phyloP scores from a whole-genome alignment of 2,113 vertebrate species.

The Clinocottus analis region DNA sequence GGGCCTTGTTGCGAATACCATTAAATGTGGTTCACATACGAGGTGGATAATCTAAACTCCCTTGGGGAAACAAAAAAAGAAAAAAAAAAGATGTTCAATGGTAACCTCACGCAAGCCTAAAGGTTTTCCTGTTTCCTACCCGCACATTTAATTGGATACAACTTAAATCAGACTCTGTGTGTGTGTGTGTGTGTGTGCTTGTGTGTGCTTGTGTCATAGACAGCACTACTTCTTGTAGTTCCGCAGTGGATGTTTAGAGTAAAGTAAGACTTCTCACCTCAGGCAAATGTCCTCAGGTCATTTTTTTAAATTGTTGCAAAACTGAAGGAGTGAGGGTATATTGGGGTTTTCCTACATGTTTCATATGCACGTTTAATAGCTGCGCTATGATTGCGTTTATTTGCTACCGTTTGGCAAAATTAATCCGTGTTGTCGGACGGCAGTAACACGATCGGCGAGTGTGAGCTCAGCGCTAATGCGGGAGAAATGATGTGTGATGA shows the following conservation, averaged over 20 bases:
- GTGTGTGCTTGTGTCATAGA: not conserved
- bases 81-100: not conserved
- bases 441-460: not conserved
- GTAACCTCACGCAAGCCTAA: not conserved
- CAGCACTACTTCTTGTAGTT: not conserved
- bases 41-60: not conserved
- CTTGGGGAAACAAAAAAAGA: not conserved
- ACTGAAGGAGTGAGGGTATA: not conserved
- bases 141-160: not conserved
- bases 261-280: not conserved
- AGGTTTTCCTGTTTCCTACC: not conserved
- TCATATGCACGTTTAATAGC: conserved; percentile 4
- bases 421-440: not conserved
- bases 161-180: not conserved
- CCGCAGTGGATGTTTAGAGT: not conserved
- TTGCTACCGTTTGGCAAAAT: not conserved
- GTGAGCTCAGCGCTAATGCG: not conserved
- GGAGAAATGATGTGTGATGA: conserved; percentile 12
- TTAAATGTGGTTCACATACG: not conserved
- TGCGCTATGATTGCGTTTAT: conserved; percentile 1
- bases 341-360: not conserved
- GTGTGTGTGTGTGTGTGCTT: not conserved
- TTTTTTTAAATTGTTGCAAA: conserved; percentile 10
- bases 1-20: not conserved
- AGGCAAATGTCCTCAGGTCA: conserved; percentile 7